These are phyloP conservation scores for Anisognathus igniventris DNA, from an alignment of 2,797 vertebrate species.

Conservation along the genomic window DNA sequence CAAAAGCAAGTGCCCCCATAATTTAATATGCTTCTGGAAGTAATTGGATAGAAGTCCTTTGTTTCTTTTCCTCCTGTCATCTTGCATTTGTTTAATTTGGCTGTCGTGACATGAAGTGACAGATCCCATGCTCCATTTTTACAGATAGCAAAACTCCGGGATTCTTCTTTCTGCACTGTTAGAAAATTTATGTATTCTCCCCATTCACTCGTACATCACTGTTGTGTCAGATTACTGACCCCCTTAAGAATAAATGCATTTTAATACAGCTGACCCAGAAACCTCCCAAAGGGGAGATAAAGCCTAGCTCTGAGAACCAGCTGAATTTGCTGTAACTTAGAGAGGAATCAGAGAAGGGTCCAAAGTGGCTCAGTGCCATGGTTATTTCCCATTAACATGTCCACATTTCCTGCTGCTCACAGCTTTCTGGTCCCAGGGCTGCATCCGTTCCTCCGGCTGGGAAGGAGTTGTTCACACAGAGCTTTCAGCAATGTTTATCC, in stretches of 20 bases:
- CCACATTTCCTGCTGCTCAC: background rate
- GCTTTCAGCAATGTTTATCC: background rate
- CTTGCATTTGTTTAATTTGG: conserved; percentile 53
- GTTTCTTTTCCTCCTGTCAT: conserved; percentile 58
- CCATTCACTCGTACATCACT: conserved; percentile 28
- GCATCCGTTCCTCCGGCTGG: fast-evolving
- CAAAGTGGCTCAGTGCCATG: background rate
- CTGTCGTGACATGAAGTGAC: conserved; percentile 39
- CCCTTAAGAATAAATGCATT: conserved; percentile 62
- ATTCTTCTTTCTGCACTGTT: conserved; percentile 12
- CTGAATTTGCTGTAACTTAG: conserved; percentile 12
- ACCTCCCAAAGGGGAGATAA: conserved; percentile 44
- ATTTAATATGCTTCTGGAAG: conserved; percentile 55
- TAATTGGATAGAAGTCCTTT: conserved; percentile 60
- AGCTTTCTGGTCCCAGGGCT: background rate
- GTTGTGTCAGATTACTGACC: conserved; percentile 35
- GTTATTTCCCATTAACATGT: background rate
- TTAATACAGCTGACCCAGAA: conserved; percentile 56
- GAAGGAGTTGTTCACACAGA: background rate
- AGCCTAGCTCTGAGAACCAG: background rate
- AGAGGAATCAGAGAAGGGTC: background rate
- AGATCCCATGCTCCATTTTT: background rate
- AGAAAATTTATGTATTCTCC: conserved; percentile 50
- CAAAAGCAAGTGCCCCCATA: background rate
- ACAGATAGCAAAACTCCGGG: background rate